Percentiles rank a stretch among this genome's conserved stretches.
Evolutionary conservation across 1,140 invertebrate species (phyloP).

Genomic region (Conus betulinus): DNA sequence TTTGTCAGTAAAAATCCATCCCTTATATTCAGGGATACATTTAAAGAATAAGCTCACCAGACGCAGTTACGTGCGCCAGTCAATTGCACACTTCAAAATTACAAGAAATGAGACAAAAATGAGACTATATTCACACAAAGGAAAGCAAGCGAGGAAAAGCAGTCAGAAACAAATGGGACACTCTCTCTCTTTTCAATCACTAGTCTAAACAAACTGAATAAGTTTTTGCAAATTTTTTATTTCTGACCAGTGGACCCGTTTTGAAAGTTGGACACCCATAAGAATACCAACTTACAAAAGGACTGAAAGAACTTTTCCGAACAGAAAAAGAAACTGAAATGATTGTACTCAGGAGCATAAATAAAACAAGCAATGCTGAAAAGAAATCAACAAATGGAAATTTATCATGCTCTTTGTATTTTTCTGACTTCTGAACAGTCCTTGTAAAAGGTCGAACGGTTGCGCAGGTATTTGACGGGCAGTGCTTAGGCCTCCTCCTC

Average conservation of each 20-base stretch:
- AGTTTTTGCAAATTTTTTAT: neutral
- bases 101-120: too few species aligned
- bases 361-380: neutral
- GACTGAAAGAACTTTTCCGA: neutral
- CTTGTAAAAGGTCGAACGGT: neutral
- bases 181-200: too few species aligned
- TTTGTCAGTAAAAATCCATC: too few species aligned
- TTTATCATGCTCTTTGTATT: too few species aligned
- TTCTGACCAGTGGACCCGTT: neutral
- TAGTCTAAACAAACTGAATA: too few species aligned
- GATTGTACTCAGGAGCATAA: neutral
- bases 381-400: neutral
- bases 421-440: neutral
- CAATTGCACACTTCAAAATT: too few species aligned
- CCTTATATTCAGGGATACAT: too few species aligned
- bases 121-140: too few species aligned
- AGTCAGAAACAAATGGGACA: too few species aligned
- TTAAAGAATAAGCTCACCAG: too few species aligned
- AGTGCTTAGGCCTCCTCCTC: conserved; percentile 49
- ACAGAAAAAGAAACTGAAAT: neutral
- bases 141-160: too few species aligned
- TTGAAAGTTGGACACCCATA: neutral
- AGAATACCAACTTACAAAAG: neutral
- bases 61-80: too few species aligned
- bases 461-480: neutral